Percentiles rank a stretch among this genome's conserved stretches.
These are phyloP conservation scores for Tetranychus piercei DNA, from an alignment of 2,888 invertebrate genomes.

Conservation along the genomic window DNA sequence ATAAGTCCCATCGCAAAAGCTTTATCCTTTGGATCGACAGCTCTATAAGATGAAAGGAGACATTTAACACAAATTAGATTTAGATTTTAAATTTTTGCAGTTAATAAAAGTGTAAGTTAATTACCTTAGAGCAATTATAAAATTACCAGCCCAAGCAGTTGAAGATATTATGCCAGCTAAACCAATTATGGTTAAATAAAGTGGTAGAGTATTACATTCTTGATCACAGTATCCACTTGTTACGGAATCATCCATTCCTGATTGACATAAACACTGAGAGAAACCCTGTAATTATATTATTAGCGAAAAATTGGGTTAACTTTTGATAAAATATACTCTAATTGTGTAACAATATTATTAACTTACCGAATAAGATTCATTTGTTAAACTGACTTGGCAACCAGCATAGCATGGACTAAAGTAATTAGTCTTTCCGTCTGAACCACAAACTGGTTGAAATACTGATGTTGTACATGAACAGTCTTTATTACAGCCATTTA, in stretches of 20 bases:
- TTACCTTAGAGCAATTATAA: slow-evolving; percentile 45
- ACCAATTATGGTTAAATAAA: slow-evolving; percentile 30
- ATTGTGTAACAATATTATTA: neutral
- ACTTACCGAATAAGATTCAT: slow-evolving; percentile 4
- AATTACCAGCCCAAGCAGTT: slow-evolving; percentile 47
- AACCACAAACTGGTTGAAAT: slow-evolving; percentile 26
- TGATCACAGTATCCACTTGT: slow-evolving; percentile 38
- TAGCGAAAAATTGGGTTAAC: neutral
- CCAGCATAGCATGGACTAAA: slow-evolving; percentile 58
- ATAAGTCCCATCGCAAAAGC: slow-evolving; percentile 26
- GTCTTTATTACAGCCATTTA: slow-evolving; percentile 22
- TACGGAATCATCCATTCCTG: slow-evolving; percentile 17
- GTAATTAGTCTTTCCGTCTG: slow-evolving; percentile 36
- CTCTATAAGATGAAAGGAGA: slow-evolving; percentile 19
- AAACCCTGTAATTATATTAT: slow-evolving; percentile 21
- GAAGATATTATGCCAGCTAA: slow-evolving; percentile 41
- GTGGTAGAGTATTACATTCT: slow-evolving; percentile 37
- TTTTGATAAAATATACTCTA: neutral
- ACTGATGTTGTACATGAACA: slow-evolving; percentile 25
- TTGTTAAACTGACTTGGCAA: slow-evolving; percentile 30
- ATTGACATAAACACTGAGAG: slow-evolving; percentile 18
- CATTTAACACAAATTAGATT: neutral
- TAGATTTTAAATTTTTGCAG: neutral
- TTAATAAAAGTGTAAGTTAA: neutral
- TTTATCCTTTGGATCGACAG: slow-evolving; percentile 27